Percentiles rank a stretch among this genome's conserved stretches.
phyloP scores from a whole-genome alignment of 2,797 vertebrate genomes.

The Poecilia wingei region DNA sequence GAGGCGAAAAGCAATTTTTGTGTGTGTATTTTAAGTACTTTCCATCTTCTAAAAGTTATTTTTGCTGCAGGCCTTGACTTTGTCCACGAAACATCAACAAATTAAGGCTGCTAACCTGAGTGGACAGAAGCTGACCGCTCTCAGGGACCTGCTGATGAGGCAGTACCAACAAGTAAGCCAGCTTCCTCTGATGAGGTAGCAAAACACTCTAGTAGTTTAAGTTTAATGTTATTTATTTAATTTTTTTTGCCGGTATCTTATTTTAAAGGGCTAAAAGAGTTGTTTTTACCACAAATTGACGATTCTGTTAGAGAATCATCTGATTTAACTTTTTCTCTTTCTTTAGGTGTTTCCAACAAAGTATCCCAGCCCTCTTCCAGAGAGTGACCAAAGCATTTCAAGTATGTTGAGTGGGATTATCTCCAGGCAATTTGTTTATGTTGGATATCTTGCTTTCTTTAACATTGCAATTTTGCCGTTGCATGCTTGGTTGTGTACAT shows the following conservation, averaged over 20 bases:
- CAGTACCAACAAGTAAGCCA: conserved; percentile 86
- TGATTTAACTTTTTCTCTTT: background rate
- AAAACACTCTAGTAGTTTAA: background rate
- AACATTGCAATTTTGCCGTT: background rate
- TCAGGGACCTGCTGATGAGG: conserved; percentile 89
- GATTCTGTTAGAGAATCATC: background rate
- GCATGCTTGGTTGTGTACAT: conserved; percentile 20
- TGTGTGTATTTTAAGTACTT: background rate
- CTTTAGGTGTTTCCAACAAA: conserved; percentile 83
- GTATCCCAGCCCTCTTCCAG: conserved; percentile 64
- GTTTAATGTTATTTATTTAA: background rate
- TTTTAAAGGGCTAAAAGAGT: background rate
- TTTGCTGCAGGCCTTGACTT: conserved; percentile 84
- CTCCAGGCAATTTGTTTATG: background rate
- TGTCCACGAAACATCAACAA: conserved; percentile 81
- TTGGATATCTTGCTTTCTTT: background rate
- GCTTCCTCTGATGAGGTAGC: background rate
- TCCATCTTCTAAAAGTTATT: conserved; percentile 18
- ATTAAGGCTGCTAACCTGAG: conserved; percentile 89
- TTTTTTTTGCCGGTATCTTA: background rate
- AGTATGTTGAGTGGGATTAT: conserved; percentile 61
- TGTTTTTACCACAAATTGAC: background rate
- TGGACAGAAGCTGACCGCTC: conserved; percentile 84
- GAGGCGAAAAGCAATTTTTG: conserved; percentile 20
- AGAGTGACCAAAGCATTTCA: conserved; percentile 57